Percentiles rank a stretch among this genome's conserved stretches.
phyloP scores from a whole-genome alignment of 2,888 invertebrate species.

The Ptychoptera albimana region DNA sequence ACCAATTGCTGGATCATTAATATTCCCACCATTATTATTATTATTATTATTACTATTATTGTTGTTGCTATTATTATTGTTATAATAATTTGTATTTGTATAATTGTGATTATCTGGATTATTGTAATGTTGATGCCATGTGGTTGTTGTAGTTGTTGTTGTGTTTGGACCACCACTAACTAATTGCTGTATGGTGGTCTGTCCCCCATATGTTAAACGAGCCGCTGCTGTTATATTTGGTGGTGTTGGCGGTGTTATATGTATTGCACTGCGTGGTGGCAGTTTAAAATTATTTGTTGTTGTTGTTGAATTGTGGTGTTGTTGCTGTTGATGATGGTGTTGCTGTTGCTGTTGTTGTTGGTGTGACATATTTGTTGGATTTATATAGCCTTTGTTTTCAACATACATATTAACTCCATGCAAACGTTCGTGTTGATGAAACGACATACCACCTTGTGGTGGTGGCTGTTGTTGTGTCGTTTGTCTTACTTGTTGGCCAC shows the following conservation, averaged over 20 bases:
- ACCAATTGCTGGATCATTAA: slow-evolving; percentile 1
- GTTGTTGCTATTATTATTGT: slow-evolving; percentile 19
- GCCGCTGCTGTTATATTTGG: neutral
- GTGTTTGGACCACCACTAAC: neutral
- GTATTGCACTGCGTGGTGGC: neutral
- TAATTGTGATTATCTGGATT: too few species aligned
- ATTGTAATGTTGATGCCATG: slow-evolving; percentile 22
- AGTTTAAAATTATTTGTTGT: neutral
- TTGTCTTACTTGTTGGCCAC: neutral
- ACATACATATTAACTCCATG: slow-evolving; percentile 11
- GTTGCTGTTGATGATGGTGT: slow-evolving; percentile 3
- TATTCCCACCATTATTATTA: neutral
- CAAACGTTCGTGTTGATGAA: slow-evolving; percentile 11
- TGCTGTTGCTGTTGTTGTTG: neutral
- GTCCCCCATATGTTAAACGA: too few species aligned
- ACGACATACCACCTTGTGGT: slow-evolving; percentile 5
- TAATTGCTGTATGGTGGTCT: too few species aligned
- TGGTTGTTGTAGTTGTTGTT: slow-evolving; percentile 13
- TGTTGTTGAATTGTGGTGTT: neutral
- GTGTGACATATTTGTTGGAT: neutral
- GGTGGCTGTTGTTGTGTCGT: neutral
- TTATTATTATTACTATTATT: neutral
- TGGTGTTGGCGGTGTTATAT: neutral
- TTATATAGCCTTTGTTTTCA: slow-evolving; percentile 8
- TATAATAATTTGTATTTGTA: slow-evolving; percentile 23